Conservation (phyloP, 1,140 invertebrate genomes). For the Muscidifurax raptorellus region DNA sequence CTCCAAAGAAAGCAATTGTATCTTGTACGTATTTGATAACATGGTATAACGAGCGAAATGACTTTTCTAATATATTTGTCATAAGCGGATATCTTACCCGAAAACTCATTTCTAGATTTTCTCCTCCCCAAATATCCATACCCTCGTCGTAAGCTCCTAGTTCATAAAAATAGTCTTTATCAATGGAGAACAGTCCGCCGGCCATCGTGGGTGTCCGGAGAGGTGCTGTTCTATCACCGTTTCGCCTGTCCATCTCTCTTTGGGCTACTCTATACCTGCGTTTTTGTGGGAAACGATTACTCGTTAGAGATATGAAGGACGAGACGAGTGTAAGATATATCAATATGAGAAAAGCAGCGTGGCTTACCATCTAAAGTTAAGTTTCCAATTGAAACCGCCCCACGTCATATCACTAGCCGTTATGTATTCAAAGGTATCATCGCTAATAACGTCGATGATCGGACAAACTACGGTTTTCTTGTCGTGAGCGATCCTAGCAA, state of each 20-base stretch:
- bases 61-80: background rate
- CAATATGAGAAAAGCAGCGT: background rate
- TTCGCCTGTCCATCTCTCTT: conserved; percentile 93
- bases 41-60: background rate
- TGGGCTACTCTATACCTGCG: conserved; percentile 95
- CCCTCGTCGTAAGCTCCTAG: conserved; percentile 98
- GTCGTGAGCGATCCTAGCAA: conserved; percentile 92
- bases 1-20: background rate
- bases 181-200: conserved; percentile 98
- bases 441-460: conserved; percentile 98
- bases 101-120: conserved; percentile 99
- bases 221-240: conserved; percentile 92
- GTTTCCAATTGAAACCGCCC: conserved; percentile 98
- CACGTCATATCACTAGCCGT: conserved; percentile 96
- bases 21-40: no score
- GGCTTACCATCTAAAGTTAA: conserved; percentile 94
- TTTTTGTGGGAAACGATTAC: conserved; percentile 15
- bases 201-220: conserved; percentile 98
- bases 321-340: background rate
- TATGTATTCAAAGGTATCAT: conserved; percentile 97
- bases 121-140: conserved; percentile 99
- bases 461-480: conserved; percentile 96
- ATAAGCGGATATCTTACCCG: conserved; percentile 81
- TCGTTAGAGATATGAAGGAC: background rate
- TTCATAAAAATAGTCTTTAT: conserved; percentile 97